Evolutionary conservation across 2,113 vertebrate genomes (phyloP), one percentile per base, ranked within the genome.

Genomic region (Tringa solitaria): DNA sequence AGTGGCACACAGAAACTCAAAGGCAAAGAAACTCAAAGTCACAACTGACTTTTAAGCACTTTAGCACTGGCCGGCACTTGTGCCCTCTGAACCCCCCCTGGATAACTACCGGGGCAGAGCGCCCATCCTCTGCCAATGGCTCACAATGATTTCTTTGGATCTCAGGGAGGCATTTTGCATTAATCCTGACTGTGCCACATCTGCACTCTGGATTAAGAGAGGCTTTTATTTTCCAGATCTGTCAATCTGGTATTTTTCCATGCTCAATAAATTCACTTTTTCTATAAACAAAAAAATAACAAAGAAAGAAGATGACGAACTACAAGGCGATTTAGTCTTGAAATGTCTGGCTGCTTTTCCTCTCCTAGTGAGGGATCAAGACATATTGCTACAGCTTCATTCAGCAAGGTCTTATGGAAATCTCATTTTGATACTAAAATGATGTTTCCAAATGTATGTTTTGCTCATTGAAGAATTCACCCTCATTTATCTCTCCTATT

Each of bases 351-450:
- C 87, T 35, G 23, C 46, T 85, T 91, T 93, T 96, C 65, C 78
- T 57, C 87, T 95, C 69, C 69, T 88, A 89, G 46, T 41, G 76
- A 94, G 78, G 70, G 79, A 96, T 96, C 91, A 95, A 95, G 96
- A 94, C 81, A 80, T 56, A 76, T 50, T 84, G 84, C 73, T 94
- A 96, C 86, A 96, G 89, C 90, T 97, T 95, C 94, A 97, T 96
- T 95, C 87, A 92, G 87, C 69, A 74, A 84, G 48, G 65, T 90
- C 93, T 94, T 93, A 96, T 97, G 97, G 94, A 97, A 97, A 97
- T 94, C 94, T 96, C 94, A 97, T 97, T 96, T 96, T 95, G 86
- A 96, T 92, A 90, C 73, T 82, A 78, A 92, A 96, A 96, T 89
- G 84, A 96, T 94, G 57, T 96, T 97, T 96, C 96, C 96, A 97